Percentiles rank a stretch among this genome's conserved stretches.
These are phyloP conservation scores for Lates calcarifer DNA, from an alignment of 2,113 vertebrate species.

Conservation along the genomic window DNA sequence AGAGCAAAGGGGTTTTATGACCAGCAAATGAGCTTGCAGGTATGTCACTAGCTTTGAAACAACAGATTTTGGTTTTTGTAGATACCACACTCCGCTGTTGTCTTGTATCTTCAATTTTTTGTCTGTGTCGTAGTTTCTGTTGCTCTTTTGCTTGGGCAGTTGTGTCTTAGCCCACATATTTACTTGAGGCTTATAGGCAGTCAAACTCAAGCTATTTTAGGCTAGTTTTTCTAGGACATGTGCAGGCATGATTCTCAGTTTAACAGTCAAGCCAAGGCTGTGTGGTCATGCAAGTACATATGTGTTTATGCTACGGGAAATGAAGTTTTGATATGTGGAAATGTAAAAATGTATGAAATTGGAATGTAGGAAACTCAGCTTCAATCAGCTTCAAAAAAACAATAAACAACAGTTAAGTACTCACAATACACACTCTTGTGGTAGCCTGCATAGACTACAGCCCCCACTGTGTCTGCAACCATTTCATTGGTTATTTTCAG, in stretches of 20 bases:
- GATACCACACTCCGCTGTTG: neutral
- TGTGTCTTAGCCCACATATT: conserved; percentile 38
- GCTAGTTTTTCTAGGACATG: conserved; percentile 53
- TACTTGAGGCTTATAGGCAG: conserved; percentile 31
- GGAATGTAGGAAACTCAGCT: no score
- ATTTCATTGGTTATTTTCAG: conserved; percentile 10
- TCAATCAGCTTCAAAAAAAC: no score
- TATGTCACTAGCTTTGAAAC: conserved; percentile 77
- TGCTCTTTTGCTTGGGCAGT: conserved; percentile 16
- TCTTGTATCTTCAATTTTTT: conserved; percentile 15
- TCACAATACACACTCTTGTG: neutral
- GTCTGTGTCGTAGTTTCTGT: conserved; percentile 13
- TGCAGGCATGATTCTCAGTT: conserved; percentile 40
- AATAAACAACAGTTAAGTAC: neutral
- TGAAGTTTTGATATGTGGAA: neutral
- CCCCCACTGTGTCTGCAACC: neutral
- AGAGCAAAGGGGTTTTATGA: conserved; percentile 69
- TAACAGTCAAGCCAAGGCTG: conserved; percentile 16
- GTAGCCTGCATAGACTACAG: neutral
- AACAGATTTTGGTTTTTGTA: neutral
- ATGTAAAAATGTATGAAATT: no score
- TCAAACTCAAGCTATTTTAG: conserved; percentile 51
- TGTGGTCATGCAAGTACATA: conserved; percentile 21
- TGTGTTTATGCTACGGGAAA: conserved; percentile 4
- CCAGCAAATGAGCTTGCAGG: conserved; percentile 88